Conservation (phyloP, 2,888 invertebrate species). For the Nasonia oneida region DNA sequence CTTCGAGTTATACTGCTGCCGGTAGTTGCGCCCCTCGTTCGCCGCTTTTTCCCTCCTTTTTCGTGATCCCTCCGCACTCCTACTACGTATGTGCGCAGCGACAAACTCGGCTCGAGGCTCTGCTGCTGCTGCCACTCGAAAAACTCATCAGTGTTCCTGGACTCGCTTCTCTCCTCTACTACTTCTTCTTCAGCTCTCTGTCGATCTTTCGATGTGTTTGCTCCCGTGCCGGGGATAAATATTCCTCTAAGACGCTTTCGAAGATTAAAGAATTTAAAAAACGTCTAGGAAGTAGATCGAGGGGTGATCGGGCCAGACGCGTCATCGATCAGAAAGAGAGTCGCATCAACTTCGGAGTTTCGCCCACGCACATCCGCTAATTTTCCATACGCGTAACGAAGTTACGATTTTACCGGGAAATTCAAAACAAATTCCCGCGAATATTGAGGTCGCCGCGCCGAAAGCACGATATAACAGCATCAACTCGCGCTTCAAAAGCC, state of each 20-base stretch:
- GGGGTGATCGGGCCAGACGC: not conserved
- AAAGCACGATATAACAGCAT: slow-evolving; percentile 10
- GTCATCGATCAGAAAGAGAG: not conserved
- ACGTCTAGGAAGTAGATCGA: not conserved
- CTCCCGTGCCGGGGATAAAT: not conserved
- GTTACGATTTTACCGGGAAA: not conserved
- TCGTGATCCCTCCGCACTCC: slow-evolving; percentile 14
- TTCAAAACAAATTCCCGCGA: not conserved
- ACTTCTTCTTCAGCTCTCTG: not conserved
- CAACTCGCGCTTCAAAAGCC: not conserved
- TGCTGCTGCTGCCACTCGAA: slow-evolving; percentile 68
- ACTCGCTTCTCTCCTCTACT: slow-evolving; percentile 34
- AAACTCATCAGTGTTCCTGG: slow-evolving; percentile 72
- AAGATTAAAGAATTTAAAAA: not conserved
- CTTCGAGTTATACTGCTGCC: slow-evolving; percentile 9
- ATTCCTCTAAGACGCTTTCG: not conserved
- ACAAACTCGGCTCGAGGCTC: slow-evolving; percentile 48
- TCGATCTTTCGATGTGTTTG: slow-evolving; percentile 12
- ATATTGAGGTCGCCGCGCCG: not conserved
- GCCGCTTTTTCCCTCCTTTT: not conserved
- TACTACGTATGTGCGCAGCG: slow-evolving; percentile 21
- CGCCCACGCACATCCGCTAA: not conserved
- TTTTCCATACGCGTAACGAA: not conserved
- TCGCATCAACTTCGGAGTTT: not conserved
- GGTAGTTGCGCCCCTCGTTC: slow-evolving; percentile 14